phyloP scores from a whole-genome alignment of 2,888 invertebrate genomes.

The Gari tellinella region DNA sequence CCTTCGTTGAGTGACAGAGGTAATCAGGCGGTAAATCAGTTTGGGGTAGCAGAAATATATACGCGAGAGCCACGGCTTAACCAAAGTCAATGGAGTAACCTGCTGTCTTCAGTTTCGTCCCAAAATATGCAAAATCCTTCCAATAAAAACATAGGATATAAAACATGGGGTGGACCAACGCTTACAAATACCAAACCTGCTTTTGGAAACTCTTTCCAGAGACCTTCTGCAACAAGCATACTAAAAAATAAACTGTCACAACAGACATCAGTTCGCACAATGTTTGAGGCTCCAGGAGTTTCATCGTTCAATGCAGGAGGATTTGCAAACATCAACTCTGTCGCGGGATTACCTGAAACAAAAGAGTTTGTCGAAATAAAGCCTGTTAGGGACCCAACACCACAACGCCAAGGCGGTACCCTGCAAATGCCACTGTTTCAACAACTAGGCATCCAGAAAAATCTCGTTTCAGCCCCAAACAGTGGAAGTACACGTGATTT shows the following conservation, averaged over 20 bases:
- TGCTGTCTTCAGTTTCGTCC: constrained; percentile 22
- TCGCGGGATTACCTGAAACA: too few species aligned
- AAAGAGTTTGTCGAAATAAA: too few species aligned
- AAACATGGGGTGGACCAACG: constrained; percentile 32
- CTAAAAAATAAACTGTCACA: too few species aligned
- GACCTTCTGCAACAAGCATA: not conserved
- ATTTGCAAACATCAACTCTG: too few species aligned
- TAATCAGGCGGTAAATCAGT: constrained; percentile 21
- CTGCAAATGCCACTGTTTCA: not conserved
- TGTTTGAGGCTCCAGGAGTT: constrained; percentile 41
- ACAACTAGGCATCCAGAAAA: not conserved
- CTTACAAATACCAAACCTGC: constrained; percentile 11
- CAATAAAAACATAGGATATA: constrained; percentile 13
- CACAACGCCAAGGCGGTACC: too few species aligned
- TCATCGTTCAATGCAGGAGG: too few species aligned
- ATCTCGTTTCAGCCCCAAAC: not conserved
- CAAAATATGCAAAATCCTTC: not conserved
- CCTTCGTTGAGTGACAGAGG: not conserved
- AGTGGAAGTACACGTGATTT: too few species aligned
- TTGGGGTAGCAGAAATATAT: constrained; percentile 43
- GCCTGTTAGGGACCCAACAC: too few species aligned
- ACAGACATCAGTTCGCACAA: constrained; percentile 7
- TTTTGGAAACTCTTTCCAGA: not conserved
- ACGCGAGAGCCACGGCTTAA: constrained; percentile 34
- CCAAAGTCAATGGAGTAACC: constrained; percentile 28